phyloP scores from a whole-genome alignment of 2,113 vertebrate species.

The Tyrannus savana region DNA sequence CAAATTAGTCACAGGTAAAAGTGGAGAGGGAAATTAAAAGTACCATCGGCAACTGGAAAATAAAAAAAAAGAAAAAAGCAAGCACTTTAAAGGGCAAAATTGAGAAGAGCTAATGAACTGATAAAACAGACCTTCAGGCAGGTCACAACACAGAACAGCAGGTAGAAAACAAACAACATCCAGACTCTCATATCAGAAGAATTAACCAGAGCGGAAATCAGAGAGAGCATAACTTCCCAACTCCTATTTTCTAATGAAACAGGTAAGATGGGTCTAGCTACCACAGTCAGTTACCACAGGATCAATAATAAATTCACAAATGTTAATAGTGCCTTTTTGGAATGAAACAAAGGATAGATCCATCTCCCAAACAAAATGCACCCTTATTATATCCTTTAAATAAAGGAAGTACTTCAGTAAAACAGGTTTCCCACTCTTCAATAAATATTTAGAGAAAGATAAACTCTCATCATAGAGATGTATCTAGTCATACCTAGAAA shows the following conservation, averaged over 20 bases:
- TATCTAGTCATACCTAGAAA: neutral
- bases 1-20: constrained; percentile 36
- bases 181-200: neutral
- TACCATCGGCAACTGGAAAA: neutral
- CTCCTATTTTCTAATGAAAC: neutral
- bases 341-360: neutral
- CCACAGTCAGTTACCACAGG: neutral
- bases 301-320: neutral
- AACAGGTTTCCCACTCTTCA: neutral
- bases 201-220: neutral
- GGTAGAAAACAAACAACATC: neutral
- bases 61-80: neutral
- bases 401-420: neutral
- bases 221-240: neutral
- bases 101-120: neutral
- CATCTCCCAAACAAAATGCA: neutral
- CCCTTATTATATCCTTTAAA: neutral
- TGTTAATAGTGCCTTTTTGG: neutral
- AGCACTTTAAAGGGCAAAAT: neutral
- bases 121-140: neutral
- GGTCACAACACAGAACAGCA: neutral
- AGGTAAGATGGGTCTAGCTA: neutral
- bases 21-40: neutral
- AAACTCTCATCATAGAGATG: neutral
- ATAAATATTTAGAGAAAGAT: neutral